A percentile compares a stretch with the other conserved stretches of the same genome.
phyloP scores from a whole-genome alignment of 2,888 invertebrate species.

The Linnaemya vulpina region DNA sequence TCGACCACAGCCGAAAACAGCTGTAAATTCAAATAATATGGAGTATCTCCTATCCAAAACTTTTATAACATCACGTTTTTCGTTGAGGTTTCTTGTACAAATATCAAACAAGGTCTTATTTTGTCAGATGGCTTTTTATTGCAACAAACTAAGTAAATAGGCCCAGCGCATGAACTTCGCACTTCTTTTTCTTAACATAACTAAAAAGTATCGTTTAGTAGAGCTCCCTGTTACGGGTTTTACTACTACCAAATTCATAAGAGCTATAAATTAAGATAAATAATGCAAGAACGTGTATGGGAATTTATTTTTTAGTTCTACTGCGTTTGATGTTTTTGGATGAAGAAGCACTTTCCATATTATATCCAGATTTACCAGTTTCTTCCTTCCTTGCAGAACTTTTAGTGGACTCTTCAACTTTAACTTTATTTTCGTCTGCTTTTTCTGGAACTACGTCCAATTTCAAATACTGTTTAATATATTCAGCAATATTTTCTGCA shows the following conservation, averaged over 20 bases:
- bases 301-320: slow-evolving; percentile 44
- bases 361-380: neutral
- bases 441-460: neutral
- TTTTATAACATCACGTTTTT: too few species aligned
- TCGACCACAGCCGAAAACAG: too few species aligned
- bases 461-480: slow-evolving; percentile 56
- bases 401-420: neutral
- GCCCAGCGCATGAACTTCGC: neutral
- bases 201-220: slow-evolving; percentile 67
- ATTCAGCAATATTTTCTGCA: slow-evolving; percentile 68
- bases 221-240: slow-evolving; percentile 73
- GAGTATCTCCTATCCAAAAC: too few species aligned
- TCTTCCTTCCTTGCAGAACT: too few species aligned
- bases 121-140: too few species aligned
- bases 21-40: too few species aligned
- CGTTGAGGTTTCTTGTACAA: too few species aligned
- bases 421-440: neutral
- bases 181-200: slow-evolving; percentile 41
- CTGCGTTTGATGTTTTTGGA: slow-evolving; percentile 45
- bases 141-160: neutral
- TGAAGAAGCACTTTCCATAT: neutral
- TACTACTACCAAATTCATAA: slow-evolving; percentile 74
- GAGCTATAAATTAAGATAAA: slow-evolving; percentile 55
- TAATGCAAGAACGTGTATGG: neutral
- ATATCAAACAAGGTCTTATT: neutral